Base-by-base conservation (phyloP, 2,888 invertebrate species). In the Yponomeuta evonymella region DNA sequence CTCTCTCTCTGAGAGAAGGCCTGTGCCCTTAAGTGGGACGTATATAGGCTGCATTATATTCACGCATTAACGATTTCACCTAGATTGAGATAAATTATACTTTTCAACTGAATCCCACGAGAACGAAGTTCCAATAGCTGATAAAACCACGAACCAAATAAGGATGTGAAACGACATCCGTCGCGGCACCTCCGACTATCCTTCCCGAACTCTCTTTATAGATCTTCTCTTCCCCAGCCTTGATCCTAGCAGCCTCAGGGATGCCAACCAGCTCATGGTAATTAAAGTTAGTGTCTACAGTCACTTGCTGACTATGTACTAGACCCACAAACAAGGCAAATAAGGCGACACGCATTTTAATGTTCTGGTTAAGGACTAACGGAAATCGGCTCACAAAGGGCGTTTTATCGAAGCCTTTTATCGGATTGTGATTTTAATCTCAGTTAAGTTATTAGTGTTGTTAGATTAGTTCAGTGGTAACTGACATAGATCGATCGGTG, bases 241-340 rank as follows among this genome's bases (percentile, higher is more conserved):
- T 70, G 30, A 72, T 72, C 51, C 48, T 71, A 3, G 73, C 73
- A 2, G 75, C 73, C 2, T 70, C 48, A 48, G 73, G 73, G 64
- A 74, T 73, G 10, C 75, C 75, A 2, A 74, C 72, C 1, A 58
- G 30, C n/a, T 69, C 71, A 68, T 74, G 75, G 69, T 74, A 75
- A 8, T 48, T 64, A 10, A 29, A 29, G 23, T 29, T n/a, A 30
- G 23, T 10, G 29, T 64, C 29, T 23, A 29, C 9, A 64, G 51
- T 15, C 51, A 58, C 51, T 58, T 58, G 12, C 12, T 58, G 51
- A 58, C 51, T 15, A 8, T 15, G 12, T 15, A 58, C 51, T 58
- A 58, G 51, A 58, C 51, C 51, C 12, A 58, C 15, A 58, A 58
- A 58, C 51, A 58, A 5, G 12, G 15, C 15, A 15, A 58, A 5